These are phyloP conservation scores for Canis aureus DNA, from an alignment of 2,113 vertebrate species.

Conservation along the genomic window DNA sequence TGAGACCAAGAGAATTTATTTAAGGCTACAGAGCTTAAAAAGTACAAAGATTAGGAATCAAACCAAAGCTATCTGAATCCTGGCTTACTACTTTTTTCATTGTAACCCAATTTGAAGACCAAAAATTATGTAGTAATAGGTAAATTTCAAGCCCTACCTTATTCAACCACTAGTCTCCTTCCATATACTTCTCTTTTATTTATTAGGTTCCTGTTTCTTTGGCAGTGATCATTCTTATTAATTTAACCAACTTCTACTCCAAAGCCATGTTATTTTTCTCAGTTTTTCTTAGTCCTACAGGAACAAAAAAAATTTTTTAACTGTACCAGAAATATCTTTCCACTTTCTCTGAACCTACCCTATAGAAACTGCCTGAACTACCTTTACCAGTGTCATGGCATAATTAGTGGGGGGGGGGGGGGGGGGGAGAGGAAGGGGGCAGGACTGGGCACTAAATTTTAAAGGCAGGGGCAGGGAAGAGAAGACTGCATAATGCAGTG, in stretches of 20 bases:
- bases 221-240: background rate
- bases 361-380: slow-evolving; percentile 5
- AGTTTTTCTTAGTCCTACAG: background rate
- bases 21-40: background rate
- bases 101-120: background rate
- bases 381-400: background rate
- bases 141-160: background rate
- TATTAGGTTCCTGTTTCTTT: background rate
- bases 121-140: background rate
- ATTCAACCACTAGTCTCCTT: background rate
- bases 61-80: background rate
- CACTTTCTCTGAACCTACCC: background rate
- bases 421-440: too few species aligned
- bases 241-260: background rate
- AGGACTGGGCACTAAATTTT: background rate
- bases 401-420: background rate
- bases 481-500: background rate
- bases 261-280: slow-evolving; percentile 1
- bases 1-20: background rate
- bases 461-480: background rate
- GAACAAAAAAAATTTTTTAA: slow-evolving; percentile 38
- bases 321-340: slow-evolving; percentile 14
- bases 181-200: background rate
- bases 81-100: background rate
- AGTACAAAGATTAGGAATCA: background rate